A percentile compares a stretch with the other conserved stretches of the same genome.
Evolutionary conservation across 1,140 invertebrate genomes (phyloP).

Genomic region (Tenebrio molitor): DNA sequence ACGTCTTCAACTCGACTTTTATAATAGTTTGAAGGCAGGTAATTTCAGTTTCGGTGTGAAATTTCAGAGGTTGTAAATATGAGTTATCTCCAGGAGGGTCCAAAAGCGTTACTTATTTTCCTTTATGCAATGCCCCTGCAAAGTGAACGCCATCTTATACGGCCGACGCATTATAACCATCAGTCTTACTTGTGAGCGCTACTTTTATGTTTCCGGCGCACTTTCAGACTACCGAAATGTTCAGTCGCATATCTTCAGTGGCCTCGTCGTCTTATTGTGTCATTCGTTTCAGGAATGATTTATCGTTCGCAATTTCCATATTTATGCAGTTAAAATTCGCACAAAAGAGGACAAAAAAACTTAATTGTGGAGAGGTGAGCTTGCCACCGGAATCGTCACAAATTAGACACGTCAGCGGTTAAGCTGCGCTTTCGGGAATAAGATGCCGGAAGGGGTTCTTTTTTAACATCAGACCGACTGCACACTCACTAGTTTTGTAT

Average conservation of each 20-base stretch:
- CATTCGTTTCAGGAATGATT: conserved; percentile 31
- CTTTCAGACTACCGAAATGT: conserved; percentile 41
- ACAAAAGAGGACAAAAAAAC: conserved; percentile 16
- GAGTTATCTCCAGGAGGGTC: conserved; percentile 16
- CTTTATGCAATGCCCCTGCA: conserved; percentile 38
- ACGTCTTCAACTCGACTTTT: too few relatives aligned
- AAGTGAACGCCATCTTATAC: conserved; percentile 34
- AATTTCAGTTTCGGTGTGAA: too few relatives aligned
- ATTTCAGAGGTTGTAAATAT: too few relatives aligned
- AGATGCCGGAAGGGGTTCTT: not conserved
- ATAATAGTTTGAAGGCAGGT: too few relatives aligned
- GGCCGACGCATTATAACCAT: conserved; percentile 42
- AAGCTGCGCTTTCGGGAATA: not conserved
- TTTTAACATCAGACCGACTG: too few relatives aligned
- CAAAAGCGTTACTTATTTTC: conserved; percentile 38
- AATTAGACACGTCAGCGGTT: conserved; percentile 14
- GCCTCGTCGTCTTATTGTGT: conserved; percentile 34
- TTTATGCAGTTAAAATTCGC: conserved; percentile 32
- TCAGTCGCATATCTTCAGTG: conserved; percentile 24
- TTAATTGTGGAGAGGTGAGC: conserved; percentile 20
- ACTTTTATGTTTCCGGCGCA: conserved; percentile 44
- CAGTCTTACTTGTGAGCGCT: conserved; percentile 43
- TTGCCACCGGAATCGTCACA: conserved; percentile 24
- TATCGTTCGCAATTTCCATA: conserved; percentile 34
- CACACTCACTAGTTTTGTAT: too few relatives aligned